Conservation (phyloP, 1,140 invertebrate genomes). For the Micrasema longulum region DNA sequence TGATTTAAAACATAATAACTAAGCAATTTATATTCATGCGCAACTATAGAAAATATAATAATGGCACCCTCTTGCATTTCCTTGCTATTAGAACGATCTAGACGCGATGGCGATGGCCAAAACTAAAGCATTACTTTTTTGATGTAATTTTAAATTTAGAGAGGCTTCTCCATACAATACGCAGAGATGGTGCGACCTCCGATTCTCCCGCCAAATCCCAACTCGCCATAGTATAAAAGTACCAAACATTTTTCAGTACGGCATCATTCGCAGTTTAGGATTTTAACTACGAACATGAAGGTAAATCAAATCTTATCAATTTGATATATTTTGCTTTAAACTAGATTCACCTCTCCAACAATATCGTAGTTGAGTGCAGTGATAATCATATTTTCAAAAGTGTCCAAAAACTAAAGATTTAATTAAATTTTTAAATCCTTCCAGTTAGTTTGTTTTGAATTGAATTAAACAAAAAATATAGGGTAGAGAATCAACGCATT, state of each 20-base stretch:
- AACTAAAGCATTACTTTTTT: conserved; percentile 36
- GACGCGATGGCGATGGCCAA: conserved; percentile 19
- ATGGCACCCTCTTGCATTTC: conserved; percentile 28
- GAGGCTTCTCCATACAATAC: conserved; percentile 40
- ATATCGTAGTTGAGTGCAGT: too few relatives aligned
- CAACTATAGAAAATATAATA: too few relatives aligned
- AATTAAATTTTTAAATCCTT: too few relatives aligned
- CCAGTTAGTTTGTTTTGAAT: too few relatives aligned
- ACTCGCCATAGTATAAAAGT: conserved; percentile 49
- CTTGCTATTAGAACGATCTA: conserved; percentile 19
- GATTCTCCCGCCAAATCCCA: conserved; percentile 28
- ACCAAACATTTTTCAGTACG: conserved; percentile 20
- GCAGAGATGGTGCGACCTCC: conserved; percentile 37
- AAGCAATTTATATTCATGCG: too few relatives aligned
- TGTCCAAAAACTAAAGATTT: too few relatives aligned
- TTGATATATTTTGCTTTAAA: too few relatives aligned
- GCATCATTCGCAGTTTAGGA: conserved; percentile 51
- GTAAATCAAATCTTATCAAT: conserved; percentile 30
- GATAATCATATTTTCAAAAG: too few relatives aligned
- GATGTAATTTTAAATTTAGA: conserved; percentile 44
- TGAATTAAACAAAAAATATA: too few relatives aligned
- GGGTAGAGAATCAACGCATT: too few relatives aligned
- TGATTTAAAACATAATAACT: too few relatives aligned
- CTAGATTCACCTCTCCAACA: too few relatives aligned
- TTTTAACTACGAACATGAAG: conserved; percentile 51